Conservation (phyloP, 2,888 invertebrate species). For the Acleris sparsana region DNA sequence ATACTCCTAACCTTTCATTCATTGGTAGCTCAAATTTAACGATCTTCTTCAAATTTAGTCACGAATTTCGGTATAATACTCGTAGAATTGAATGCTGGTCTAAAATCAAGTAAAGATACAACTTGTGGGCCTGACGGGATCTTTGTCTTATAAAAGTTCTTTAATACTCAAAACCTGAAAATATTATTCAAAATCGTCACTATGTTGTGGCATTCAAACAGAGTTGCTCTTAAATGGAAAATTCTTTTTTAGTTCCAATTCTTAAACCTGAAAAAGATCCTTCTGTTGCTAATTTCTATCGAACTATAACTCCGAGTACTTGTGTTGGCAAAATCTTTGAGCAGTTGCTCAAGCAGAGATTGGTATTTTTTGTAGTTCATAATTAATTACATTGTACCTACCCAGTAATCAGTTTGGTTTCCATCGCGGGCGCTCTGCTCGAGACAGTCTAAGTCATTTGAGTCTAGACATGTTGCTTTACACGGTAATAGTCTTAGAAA, state of each 20-base stretch:
- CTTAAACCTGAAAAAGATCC: conserved; percentile 30
- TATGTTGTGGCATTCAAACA: too few relatives aligned
- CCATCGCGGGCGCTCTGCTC: conserved; percentile 25
- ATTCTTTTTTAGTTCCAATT: conserved; percentile 33
- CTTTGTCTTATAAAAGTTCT: too few relatives aligned
- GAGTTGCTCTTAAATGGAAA: conserved; percentile 18
- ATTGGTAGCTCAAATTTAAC: too few relatives aligned
- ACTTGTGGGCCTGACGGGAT: too few relatives aligned
- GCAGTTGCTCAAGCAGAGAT: conserved; percentile 33
- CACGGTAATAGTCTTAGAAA: background rate
- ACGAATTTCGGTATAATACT: too few relatives aligned
- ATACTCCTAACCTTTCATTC: too few relatives aligned
- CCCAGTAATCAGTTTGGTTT: conserved; percentile 39
- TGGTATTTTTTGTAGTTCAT: conserved; percentile 33
- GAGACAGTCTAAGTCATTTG: conserved; percentile 25
- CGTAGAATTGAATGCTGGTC: too few relatives aligned
- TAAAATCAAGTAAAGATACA: too few relatives aligned
- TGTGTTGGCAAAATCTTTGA: conserved; percentile 38
- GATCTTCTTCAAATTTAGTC: too few relatives aligned
- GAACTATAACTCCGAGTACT: conserved; percentile 37
- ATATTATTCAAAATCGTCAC: too few relatives aligned
- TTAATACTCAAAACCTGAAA: too few relatives aligned
- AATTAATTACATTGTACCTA: conserved; percentile 35
- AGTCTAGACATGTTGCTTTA: background rate
- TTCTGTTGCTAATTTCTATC: conserved; percentile 18